Evolutionary conservation across 1,140 invertebrate species (phyloP).

Genomic region (Megalonaias nervosa): DNA sequence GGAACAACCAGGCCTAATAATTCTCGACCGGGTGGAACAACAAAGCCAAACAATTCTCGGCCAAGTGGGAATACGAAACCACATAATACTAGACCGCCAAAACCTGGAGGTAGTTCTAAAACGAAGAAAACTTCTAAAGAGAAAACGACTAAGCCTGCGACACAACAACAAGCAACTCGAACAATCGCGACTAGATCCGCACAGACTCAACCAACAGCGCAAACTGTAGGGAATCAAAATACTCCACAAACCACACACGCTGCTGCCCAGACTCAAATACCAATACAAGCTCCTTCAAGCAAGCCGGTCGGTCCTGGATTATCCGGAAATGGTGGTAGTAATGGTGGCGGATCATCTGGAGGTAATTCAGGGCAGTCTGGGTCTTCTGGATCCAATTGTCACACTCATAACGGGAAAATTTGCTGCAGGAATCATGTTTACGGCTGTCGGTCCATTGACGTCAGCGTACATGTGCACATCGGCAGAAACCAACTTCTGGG

Average conservation of each 20-base stretch:
- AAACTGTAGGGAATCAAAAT: neutral
- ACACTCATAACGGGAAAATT: constrained; percentile 4
- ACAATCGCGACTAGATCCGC: neutral
- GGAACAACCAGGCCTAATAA: neutral
- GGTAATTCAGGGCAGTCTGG: too few relatives aligned
- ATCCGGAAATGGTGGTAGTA: constrained; percentile 1
- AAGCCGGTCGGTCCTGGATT: neutral
- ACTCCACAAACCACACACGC: neutral
- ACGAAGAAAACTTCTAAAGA: constrained; percentile 3
- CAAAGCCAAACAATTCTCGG: neutral
- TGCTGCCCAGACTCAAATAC: neutral
- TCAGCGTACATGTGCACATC: constrained; percentile 23
- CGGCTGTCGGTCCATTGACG: constrained; percentile 6
- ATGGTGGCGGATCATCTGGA: neutral
- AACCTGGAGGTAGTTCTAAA: constrained; percentile 20
- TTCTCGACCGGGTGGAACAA: neutral
- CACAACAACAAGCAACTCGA: neutral
- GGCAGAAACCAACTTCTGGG: neutral
- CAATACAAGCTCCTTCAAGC: neutral
- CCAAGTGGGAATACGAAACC: neutral
- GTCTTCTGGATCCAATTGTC: neutral
- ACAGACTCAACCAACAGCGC: neutral
- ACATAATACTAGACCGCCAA: neutral
- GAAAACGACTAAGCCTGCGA: neutral
- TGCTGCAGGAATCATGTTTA: constrained; percentile 13